Percentiles rank a stretch among this genome's conserved stretches.
These are phyloP conservation scores for Lasioglossum figueresi DNA, from an alignment of 2,888 invertebrate genomes.

Conservation along the genomic window DNA sequence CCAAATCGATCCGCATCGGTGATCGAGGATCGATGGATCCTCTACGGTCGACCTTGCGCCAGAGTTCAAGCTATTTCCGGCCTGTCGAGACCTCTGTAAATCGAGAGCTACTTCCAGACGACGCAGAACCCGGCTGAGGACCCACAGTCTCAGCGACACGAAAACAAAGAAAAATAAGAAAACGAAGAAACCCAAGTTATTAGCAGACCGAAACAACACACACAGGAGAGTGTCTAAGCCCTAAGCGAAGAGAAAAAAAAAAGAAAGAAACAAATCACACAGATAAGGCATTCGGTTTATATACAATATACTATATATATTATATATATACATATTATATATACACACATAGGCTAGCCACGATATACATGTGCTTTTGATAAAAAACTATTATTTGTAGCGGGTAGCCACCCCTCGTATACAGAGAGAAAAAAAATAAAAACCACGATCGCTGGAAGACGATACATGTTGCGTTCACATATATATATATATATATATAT, in stretches of 20 bases:
- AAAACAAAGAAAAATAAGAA: not conserved
- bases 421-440: slow-evolving; percentile 61
- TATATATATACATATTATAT: slow-evolving; percentile 76
- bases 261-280: slow-evolving; percentile 54
- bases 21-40: not conserved
- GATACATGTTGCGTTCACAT: slow-evolving; percentile 59
- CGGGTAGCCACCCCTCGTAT: slow-evolving; percentile 74
- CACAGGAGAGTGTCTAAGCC: not conserved
- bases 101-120: slow-evolving; percentile 26
- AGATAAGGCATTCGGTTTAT: slow-evolving; percentile 75
- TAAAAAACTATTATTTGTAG: slow-evolving; percentile 81
- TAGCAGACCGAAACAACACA: slow-evolving; percentile 1
- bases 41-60: slow-evolving; percentile 17
- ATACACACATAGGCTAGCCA: slow-evolving; percentile 79
- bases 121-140: slow-evolving; percentile 8
- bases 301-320: slow-evolving; percentile 72
- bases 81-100: slow-evolving; percentile 18
- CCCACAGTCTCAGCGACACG: not conserved
- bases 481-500: slow-evolving; percentile 11
- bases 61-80: slow-evolving; percentile 23
- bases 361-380: slow-evolving; percentile 83
- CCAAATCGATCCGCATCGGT: not conserved
- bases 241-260: not conserved
- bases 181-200: not conserved
- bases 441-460: slow-evolving; percentile 31